Evolutionary conservation across 2,888 invertebrate species (phyloP), one percentile per base, ranked within the genome.

Genomic region (Cotesia congregata): DNA sequence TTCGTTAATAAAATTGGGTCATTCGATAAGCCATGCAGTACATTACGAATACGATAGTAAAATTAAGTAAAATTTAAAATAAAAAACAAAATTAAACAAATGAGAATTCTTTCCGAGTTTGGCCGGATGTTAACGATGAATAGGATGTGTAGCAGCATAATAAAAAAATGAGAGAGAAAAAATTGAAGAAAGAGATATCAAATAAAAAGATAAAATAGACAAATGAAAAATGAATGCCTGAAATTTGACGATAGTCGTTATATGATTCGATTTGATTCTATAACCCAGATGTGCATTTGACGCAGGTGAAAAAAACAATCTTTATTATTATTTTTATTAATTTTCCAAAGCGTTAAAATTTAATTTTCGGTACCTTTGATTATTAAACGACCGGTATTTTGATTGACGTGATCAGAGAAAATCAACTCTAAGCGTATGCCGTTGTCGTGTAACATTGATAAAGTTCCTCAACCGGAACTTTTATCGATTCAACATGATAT

Each of bases 401-500:
- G 61, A 62, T 76, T 75, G 67, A 73, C 38, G 65, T 59, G 75
- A 76, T 68, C 39, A 73, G 62, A 72, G 7, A 67, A 41, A 5
- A 41, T 9, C 9, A 9, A 62, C 59, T 67, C 3, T 77, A 70
- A 72, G 20, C 38, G 59, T 74, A 88, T 88, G 88, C 83, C 85
- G 40, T 83, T 80, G 72, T 81, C 81, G 41, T 86, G 85, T 74
- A 80, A 82, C 41, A 78, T 83, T 62, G 85, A 84, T 20, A 84
- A 86, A 67, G 83, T 82, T 40, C 82, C 82, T 6, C 75, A 83
- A 17, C 78, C 83, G 60, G 84, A 86, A 65, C 77, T 83, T 71
- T 87, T 86, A 5, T 82, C 81, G 79, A 88, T 91, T 39, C 91
- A 92, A 80, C 90, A 89, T 64, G 93, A 94, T 83, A 88, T 93